Evolutionary conservation across 1,140 invertebrate species (phyloP), one percentile per base, ranked within the genome.

Genomic region (Drosophila ficusphila): DNA sequence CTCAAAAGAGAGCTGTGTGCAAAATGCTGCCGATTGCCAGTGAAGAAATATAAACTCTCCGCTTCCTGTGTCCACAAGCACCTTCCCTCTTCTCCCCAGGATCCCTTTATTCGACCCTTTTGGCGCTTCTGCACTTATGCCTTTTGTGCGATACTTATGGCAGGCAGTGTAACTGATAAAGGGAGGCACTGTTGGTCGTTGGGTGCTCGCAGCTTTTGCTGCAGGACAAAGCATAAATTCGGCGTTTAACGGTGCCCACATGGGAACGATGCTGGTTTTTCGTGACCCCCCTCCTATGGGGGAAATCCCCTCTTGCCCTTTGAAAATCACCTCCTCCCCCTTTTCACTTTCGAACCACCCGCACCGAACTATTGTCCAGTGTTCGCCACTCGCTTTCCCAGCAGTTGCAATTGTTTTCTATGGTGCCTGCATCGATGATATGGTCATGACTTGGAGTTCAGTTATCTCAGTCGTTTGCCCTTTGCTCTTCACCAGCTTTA

Each of bases 391-490:
- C 41, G 60, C 53, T 54, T 56, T 46, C 44, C 39, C 51, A 27
- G 60, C 44, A 52, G 73, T 73, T 68, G 67, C 81, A 86, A 86
- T 85, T 85, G 79, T 85, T 86, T 81, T 81, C 82, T 68, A 76
- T 79, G 52, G 34, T 16, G 47, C 38, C 49, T 53, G 48, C 71
- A 76, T 76, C 76, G 73, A 81, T 77, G 82, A 70, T 77, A 86
- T 51, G 76, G 48, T 65, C 76, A 65, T 75, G 79, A 85, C 76
- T 69, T 74, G 58, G 47, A 47, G 42, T 27, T 34, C 49, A 56
- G 76, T 53, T 85, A 85, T 85, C 81, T 77, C 39, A 68, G 54
- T 53, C 23, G 16, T 39, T 56, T 62, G 56, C 29, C 49, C 44
- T 8, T 23, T 34, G 31, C 19, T 21, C 12, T 29, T 9, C 42